Evolutionary conservation across 1,140 invertebrate genomes (phyloP), one percentile per base, ranked within the genome.

Genomic region (Cydia pomonella): DNA sequence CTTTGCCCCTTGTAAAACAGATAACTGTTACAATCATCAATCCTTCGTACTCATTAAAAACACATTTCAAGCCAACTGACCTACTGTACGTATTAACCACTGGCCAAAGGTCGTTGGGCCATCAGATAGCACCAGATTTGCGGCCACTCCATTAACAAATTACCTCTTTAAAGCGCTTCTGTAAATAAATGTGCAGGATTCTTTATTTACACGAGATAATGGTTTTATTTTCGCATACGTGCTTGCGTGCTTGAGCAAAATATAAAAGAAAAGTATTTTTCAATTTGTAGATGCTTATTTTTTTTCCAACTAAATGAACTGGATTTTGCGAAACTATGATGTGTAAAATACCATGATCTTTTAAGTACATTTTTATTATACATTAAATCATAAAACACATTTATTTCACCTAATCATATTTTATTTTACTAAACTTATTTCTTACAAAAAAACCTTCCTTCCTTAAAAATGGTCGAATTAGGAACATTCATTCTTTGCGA

Each of bases 91-190:
- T 41, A 33, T 25, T 41, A 27, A 3, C 59, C 50, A 66, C 27
- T n/a, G 38, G 13, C 85, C 83, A 86, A 84, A 82, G 87, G 84
- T 87, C 82, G 84, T 78, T 81, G 85, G 78, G 82, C 84, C 83
- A 91, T 91, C 88, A 87, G 91, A 92, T 92, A 91, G 85, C 82
- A 74, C 75, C 82, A 88, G 86, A 91, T 91, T 92, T 90, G 88
- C 86, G 85, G 82, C 81, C 80, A 79, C 78, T 80, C 88, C 89
- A 91, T 92, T 91, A 87, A 90, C 89, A 90, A 92, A 92, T 92
- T 88, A 88, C 86, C 82, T 80, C 82, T 87, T 85, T 85, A 84
- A 85, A 85, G 66, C 77, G 77, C 80, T 77, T 71, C 75, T 79
- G 72, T 76, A 79, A 81, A 79, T 69, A 74, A 77, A 80, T 77